These are phyloP conservation scores for rabbit (Oryctolagus cuniculus) DNA, from an alignment of 2,113 vertebrate genomes.

Conservation along the genomic window mOryCun1.1 NC_091453.1:123115001-123115500, in stretches of 20 bases:
- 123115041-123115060: too few relatives aligned
- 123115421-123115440: slow-evolving; percentile 51
- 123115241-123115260: background rate
- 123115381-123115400: slow-evolving; percentile 36
- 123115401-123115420: slow-evolving; percentile 21
- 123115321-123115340: slow-evolving; percentile 31
- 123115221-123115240: background rate
- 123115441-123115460: slow-evolving; percentile 60
- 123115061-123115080: too few relatives aligned
- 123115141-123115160: background rate
- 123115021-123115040: too few relatives aligned
- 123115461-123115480: slow-evolving; percentile 57
- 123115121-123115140: slow-evolving; percentile 5
- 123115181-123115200: slow-evolving; percentile 9
- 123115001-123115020: too few relatives aligned
- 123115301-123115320: background rate
- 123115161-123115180: background rate
- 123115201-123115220: slow-evolving; percentile 12
- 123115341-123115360: slow-evolving; percentile 45
- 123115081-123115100: too few relatives aligned
- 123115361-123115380: slow-evolving; percentile 1
- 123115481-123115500: slow-evolving; percentile 10
- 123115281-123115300: background rate
- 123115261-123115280: slow-evolving; percentile 11
- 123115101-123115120: background rate